Evolutionary conservation across 2,888 invertebrate species (phyloP), one percentile per base, ranked within the genome.

Genomic region (Cosmia trapezina): DNA sequence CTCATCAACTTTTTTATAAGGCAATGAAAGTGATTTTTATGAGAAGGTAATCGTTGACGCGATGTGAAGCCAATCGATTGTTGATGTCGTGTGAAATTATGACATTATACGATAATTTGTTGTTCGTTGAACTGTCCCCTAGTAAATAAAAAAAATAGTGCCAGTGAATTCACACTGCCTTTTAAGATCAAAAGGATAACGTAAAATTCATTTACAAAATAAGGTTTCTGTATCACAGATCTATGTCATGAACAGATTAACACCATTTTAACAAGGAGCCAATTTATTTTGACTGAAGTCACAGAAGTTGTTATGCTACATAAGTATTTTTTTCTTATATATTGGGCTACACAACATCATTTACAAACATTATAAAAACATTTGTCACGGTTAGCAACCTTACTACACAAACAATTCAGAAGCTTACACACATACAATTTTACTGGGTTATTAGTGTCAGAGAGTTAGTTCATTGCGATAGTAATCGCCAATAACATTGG

Each of bases 11-110:
- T 87, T 86, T 87, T 82, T 72, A 76, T 78, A 74, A 74, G 78
- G 80, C 73, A 87, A 88, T 87, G 90, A 90, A 90, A 90, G 90
- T 87, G 63, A 80, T 84, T 87, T 87, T 86, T 84, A 77, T 82
- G 47, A 45, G 19, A 41, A 7, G 62, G 47, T 73, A 81, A 86
- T 87, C 78, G 84, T 81, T 83, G 78, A 83, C 69, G 64, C 78
- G 77, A 80, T 85, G 87, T 83, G 83, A 83, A 84, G 78, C 70
- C 70, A 84, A 88, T 88, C 83, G 65, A 88, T 87, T 87, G 81
- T 81, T 71, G 28, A 61, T 59, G 61, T 78, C 86, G 87, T 89
- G 89, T 81, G 87, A 89, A 89, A 86, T 78, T 68, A 70, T 56
- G 56, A 69, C 53, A 69, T 75, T 81, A 68, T 11, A 75, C 62